Evolutionary conservation across 2,113 vertebrate species (phyloP), one percentile per base, ranked within the genome.

Genomic region (Lophochroa leadbeateri): DNA sequence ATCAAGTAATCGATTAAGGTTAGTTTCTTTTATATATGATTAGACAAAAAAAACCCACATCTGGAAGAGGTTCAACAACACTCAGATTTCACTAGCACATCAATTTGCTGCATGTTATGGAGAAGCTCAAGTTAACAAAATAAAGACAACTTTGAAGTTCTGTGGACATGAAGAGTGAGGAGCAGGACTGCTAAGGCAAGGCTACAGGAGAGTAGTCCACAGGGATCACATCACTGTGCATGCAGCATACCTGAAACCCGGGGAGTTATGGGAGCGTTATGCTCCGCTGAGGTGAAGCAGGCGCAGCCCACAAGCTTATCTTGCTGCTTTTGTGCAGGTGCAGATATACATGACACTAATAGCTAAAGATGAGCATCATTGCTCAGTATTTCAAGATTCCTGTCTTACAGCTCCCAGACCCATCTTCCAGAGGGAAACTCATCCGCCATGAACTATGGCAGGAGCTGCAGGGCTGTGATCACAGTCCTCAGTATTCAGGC

Each of bases 81-180:
- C 86, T 92, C 60, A 83, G 49, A 69, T 65, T 81, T 97, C 89
- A 79, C 63, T 67, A 87, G 55, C 0, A 25, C 55, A 43, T 61
- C 0, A 1, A 55, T 52, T 64, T 53, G n/a, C 47, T 55, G 58
- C 58, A 86, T 28, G 49, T 85, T 92, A 95, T 93, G 81, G 67
- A 83, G 47, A 70, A 82, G 47, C 60, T 86, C 78, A 92, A 77
- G 92, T 61, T 93, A 77, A 78, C 94, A 94, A 94, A 92, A 82
- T 19, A 29, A 79, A 61, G 52, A 77, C 41, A 68, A 84, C 55
- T 81, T 58, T 94, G 92, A 94, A 90, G 90, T 91, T 91, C 74
- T 61, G 65, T 15, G 6, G 23, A 37, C 55, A 29, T 35, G 92
- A 85, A 85, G 10, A 67, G 84, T 8, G 15, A 96, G 37, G 43